A percentile compares a stretch with the other conserved stretches of the same genome.
Conservation (phyloP, 2,113 vertebrate species). For the Ivindomyrus marchei region DNA sequence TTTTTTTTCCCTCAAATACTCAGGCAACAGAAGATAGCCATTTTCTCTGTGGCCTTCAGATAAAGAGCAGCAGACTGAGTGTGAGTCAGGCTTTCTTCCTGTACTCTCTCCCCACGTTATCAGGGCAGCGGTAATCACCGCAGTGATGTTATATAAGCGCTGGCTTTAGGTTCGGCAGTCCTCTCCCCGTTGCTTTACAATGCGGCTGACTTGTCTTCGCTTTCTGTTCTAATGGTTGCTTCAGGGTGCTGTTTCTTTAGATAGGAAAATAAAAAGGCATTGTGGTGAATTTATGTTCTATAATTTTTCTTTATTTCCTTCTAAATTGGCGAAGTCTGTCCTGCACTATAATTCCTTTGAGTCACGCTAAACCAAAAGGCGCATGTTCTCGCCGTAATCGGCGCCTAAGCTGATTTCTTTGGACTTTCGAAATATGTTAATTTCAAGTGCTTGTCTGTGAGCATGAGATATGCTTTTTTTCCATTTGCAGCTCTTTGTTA, state of each 20-base stretch:
- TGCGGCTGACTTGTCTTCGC: neutral
- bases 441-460: neutral
- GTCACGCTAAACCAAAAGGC: neutral
- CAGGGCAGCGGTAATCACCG: constrained; percentile 10
- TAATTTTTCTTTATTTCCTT: neutral
- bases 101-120: neutral
- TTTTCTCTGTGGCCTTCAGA: neutral
- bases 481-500: neutral
- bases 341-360: constrained; percentile 8
- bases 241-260: constrained; percentile 6
- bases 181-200: neutral
- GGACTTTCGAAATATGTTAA: constrained; percentile 8
- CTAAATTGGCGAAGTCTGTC: neutral
- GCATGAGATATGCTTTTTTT: neutral
- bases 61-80: neutral
- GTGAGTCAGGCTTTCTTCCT: neutral
- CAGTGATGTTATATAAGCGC: constrained; percentile 16
- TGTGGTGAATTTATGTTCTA: constrained; percentile 1
- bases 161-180: neutral
- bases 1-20: neutral
- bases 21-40: neutral
- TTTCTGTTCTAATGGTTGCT: constrained; percentile 15
- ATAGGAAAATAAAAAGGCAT: neutral
- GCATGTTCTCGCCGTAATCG: neutral
- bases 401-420: constrained; percentile 7